phyloP scores from a whole-genome alignment of 2,888 invertebrate genomes.

The Cybosia mesomella region DNA sequence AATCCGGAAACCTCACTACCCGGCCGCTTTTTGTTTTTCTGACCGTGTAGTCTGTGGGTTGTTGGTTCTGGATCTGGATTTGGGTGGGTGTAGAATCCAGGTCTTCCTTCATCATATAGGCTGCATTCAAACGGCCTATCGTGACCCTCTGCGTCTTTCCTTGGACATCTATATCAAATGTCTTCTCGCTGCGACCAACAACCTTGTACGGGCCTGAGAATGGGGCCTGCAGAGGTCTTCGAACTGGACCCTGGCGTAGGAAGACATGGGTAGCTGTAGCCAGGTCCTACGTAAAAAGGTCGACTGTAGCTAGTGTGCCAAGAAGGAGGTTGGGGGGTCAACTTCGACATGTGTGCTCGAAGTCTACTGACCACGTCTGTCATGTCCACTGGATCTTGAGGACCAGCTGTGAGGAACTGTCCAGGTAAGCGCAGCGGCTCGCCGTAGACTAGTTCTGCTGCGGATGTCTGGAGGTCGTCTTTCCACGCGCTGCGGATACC shows the following conservation, averaged over 20 bases:
- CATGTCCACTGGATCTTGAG: background rate
- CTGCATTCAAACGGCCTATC: too few relatives aligned
- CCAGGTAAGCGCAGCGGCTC: background rate
- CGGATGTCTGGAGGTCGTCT: background rate
- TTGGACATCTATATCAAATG: background rate
- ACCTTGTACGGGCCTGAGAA: constrained; percentile 2
- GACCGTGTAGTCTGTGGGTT: too few relatives aligned
- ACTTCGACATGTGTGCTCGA: background rate
- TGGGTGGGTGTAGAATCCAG: too few relatives aligned
- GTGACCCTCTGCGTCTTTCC: too few relatives aligned
- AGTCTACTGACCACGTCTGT: background rate
- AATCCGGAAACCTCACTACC: too few relatives aligned
- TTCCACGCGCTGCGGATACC: too few relatives aligned
- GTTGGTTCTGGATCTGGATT: too few relatives aligned
- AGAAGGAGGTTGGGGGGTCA: background rate
- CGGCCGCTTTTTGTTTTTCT: too few relatives aligned
- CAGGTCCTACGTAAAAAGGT: background rate
- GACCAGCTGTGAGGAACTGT: background rate
- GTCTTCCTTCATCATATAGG: too few relatives aligned
- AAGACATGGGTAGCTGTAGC: too few relatives aligned
- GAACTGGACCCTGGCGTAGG: too few relatives aligned
- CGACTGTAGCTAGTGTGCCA: background rate
- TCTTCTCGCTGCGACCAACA: background rate
- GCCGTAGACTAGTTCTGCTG: background rate
- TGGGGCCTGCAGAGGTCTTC: constrained; percentile 3